phyloP scores from a whole-genome alignment of 2,113 vertebrate genomes.

The Phylloscopus whistleri region DNA sequence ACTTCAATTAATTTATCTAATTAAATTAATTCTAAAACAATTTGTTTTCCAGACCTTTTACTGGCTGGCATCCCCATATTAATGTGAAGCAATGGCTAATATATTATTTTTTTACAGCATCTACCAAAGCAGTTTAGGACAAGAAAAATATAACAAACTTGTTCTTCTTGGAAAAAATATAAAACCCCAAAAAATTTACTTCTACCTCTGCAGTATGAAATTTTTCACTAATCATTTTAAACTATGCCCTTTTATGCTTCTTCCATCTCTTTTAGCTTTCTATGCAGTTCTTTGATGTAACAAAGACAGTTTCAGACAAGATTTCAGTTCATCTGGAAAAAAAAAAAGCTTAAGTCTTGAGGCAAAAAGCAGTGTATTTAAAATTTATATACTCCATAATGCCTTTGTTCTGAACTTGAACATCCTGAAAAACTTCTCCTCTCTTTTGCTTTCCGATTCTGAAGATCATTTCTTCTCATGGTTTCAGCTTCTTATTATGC shows the following conservation, averaged over 20 bases:
- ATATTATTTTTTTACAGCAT: neutral
- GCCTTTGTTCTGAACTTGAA: conserved; percentile 99
- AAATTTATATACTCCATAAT: conserved; percentile 98
- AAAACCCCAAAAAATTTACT: conserved; percentile 79
- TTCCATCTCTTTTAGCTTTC: conserved; percentile 85
- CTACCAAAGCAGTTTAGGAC: conserved; percentile 1
- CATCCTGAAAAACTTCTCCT: conserved; percentile 81
- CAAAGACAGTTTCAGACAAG: conserved; percentile 96
- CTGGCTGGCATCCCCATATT: neutral
- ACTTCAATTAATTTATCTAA: neutral
- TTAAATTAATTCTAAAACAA: conserved; percentile 1
- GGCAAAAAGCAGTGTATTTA: conserved; percentile 97
- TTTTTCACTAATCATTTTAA: conserved; percentile 99
- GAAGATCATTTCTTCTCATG: conserved; percentile 71
- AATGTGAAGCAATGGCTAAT: neutral
- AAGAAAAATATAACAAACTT: conserved; percentile 67
- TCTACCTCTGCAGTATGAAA: conserved; percentile 87
- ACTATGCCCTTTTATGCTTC: conserved; percentile 99
- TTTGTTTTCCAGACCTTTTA: conserved; percentile 5
- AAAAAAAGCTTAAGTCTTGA: conserved; percentile 87
- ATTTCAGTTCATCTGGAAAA: conserved; percentile 86
- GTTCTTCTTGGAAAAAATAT: conserved; percentile 47
- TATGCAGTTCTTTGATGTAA: conserved; percentile 93
- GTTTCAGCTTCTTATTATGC: conserved; percentile 77
- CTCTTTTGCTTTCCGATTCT: conserved; percentile 73